Evolutionary conservation across 1,140 invertebrate genomes (phyloP).

Genomic region (Penaeus chinensis): DNA sequence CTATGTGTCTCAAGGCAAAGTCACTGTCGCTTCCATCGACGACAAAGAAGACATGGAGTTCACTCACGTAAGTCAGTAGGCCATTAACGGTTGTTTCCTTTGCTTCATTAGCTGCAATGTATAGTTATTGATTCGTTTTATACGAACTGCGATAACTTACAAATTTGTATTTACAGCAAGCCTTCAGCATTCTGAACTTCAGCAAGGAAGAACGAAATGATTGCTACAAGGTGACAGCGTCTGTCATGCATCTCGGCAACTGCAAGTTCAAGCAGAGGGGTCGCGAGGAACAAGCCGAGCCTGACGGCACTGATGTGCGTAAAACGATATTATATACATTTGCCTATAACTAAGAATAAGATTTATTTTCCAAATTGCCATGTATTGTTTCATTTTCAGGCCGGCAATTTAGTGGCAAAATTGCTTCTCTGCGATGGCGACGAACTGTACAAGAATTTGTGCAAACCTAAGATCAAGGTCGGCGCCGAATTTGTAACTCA

Average conservation of each 20-base stretch:
- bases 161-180: slow-evolving; percentile 67
- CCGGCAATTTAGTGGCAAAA: not conserved
- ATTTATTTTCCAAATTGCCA: not conserved
- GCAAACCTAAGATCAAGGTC: slow-evolving; percentile 8
- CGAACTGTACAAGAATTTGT: slow-evolving; percentile 8
- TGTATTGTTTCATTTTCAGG: not conserved
- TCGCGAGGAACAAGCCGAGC: slow-evolving; percentile 45
- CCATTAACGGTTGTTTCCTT: not conserved
- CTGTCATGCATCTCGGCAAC: slow-evolving; percentile 81
- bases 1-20: slow-evolving; percentile 8
- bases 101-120: not conserved
- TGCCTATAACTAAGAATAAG: too few relatives aligned
- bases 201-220: slow-evolving; percentile 71
- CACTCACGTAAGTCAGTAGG: slow-evolving; percentile 71
- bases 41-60: slow-evolving; percentile 73
- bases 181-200: slow-evolving; percentile 74
- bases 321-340: not conserved
- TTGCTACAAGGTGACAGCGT: slow-evolving; percentile 72
- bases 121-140: not conserved
- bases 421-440: not conserved
- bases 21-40: slow-evolving; percentile 68
- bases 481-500: slow-evolving; percentile 14
- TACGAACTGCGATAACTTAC: not conserved
- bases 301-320: slow-evolving; percentile 71
- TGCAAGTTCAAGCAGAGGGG: slow-evolving; percentile 76